phyloP scores from a whole-genome alignment of 1,140 invertebrate genomes.

The Nomia melanderi region DNA sequence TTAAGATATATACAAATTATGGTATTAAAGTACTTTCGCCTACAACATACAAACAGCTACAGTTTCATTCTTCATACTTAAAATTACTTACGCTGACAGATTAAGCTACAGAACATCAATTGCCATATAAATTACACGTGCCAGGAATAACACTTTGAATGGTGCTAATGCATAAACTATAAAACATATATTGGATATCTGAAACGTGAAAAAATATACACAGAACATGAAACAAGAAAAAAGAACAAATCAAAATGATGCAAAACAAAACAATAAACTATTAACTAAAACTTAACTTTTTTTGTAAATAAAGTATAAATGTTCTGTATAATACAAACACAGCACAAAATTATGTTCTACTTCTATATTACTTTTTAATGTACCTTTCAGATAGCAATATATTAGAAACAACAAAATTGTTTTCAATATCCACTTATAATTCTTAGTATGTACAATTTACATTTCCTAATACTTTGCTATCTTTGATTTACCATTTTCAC shows the following conservation, averaged over 20 bases:
- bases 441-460: background rate
- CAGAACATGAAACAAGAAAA: constrained; percentile 58
- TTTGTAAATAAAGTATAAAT: constrained; percentile 13
- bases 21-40: background rate
- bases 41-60: constrained; percentile 26
- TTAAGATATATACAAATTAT: constrained; percentile 15
- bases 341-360: constrained; percentile 49
- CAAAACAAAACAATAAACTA: constrained; percentile 49
- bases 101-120: constrained; percentile 66
- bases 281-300: background rate
- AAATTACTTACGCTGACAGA: constrained; percentile 67
- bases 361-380: constrained; percentile 38
- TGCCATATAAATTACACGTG: constrained; percentile 69
- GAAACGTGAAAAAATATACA: constrained; percentile 72
- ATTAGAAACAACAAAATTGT: background rate
- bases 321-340: constrained; percentile 30
- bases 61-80: constrained; percentile 54
- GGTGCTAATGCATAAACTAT: constrained; percentile 71
- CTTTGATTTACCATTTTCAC: background rate
- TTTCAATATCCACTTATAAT: background rate
- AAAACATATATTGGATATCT: constrained; percentile 70
- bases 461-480: constrained; percentile 12
- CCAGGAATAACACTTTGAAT: constrained; percentile 70
- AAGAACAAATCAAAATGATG: constrained; percentile 43
- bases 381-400: constrained; percentile 13